phyloP scores from a whole-genome alignment of 2,797 vertebrate species.

The Borostomias antarcticus region DNA sequence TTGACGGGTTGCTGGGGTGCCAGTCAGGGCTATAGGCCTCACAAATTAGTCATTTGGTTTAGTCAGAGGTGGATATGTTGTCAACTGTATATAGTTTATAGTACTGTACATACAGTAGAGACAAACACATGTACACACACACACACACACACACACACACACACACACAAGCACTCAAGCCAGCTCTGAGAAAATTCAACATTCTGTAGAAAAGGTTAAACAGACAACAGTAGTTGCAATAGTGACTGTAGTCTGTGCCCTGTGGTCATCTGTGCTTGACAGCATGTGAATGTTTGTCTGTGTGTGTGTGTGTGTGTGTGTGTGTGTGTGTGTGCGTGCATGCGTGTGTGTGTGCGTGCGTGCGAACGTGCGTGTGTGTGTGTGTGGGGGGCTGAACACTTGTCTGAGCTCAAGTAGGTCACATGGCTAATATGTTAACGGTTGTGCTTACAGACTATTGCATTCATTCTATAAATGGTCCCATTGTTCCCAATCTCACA shows the following conservation, averaged over 20 bases:
- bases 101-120: no score
- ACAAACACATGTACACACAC: no score
- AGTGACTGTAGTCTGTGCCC: not conserved
- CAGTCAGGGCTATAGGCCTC: no score
- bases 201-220: not conserved
- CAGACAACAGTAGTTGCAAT: not conserved
- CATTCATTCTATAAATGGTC: constrained; percentile 65
- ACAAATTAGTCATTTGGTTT: no score
- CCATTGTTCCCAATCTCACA: constrained; percentile 59
- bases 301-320: not conserved
- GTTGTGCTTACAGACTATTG: constrained; percentile 60
- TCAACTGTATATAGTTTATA: no score
- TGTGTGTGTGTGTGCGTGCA: not conserved
- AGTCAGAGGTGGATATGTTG: no score
- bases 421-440: constrained; percentile 68
- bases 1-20: no score
- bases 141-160: no score
- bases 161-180: not conserved
- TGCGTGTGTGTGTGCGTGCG: not conserved
- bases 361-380: constrained; percentile 15
- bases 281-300: not conserved
- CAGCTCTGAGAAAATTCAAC: not conserved
- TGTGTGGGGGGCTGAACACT: constrained; percentile 7
- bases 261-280: not conserved
- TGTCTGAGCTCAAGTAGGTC: constrained; percentile 48